phyloP scores from a whole-genome alignment of 2,888 invertebrate genomes.

The Nemurella pictetii region DNA sequence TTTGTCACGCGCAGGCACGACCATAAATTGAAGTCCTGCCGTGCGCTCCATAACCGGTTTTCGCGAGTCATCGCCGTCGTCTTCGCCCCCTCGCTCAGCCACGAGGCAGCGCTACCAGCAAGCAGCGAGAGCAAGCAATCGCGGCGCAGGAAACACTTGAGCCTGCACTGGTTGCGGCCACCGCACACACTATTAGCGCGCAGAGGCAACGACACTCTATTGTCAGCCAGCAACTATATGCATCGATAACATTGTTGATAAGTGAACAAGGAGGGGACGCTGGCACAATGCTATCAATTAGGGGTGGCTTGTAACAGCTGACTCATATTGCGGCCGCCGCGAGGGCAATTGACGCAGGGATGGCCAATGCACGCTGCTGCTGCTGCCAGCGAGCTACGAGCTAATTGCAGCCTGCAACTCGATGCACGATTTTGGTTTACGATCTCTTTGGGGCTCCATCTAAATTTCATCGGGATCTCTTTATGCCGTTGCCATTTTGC shows the following conservation, averaged over 20 bases:
- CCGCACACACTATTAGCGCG: not conserved
- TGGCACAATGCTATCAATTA: slow-evolving; percentile 11
- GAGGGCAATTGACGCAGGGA: not conserved
- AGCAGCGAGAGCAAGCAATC: not conserved
- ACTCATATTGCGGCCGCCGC: slow-evolving; percentile 1
- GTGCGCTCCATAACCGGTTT: not conserved
- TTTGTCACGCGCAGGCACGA: too few relatives aligned
- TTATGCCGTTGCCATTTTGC: not conserved
- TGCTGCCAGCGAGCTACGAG: not conserved
- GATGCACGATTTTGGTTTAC: not conserved
- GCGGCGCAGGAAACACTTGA: not conserved
- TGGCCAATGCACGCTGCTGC: too few relatives aligned
- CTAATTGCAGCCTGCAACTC: not conserved
- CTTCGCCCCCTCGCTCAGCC: not conserved
- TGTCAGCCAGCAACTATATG: not conserved
- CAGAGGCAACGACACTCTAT: not conserved
- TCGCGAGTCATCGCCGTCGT: not conserved
- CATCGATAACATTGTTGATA: not conserved
- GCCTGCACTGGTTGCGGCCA: not conserved
- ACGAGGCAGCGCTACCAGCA: not conserved
- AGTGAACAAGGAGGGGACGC: not conserved
- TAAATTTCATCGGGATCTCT: not conserved
- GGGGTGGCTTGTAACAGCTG: slow-evolving; percentile 12
- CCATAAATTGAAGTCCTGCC: not conserved
- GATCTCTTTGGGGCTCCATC: not conserved